Evolutionary conservation across 2,113 vertebrate species (phyloP), one percentile per base, ranked within the genome.

Genomic region (Ciconia maguari): DNA sequence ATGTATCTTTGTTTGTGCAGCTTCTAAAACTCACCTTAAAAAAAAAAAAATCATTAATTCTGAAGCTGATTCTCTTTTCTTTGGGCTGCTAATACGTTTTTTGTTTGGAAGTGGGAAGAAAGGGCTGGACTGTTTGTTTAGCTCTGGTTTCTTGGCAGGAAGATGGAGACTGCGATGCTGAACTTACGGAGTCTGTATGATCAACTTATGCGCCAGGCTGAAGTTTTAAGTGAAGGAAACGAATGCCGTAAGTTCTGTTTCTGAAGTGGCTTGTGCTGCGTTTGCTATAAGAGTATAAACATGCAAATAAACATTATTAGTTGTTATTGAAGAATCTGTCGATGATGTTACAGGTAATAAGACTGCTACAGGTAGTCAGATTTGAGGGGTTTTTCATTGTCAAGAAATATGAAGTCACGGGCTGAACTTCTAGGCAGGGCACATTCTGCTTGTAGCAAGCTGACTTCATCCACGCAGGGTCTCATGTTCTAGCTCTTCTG

Each of bases 201-300:
- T 38, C 98, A 98, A 58, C 96, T 99, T 64, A 89, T 97, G 52
- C 98, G 96, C 38, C 99, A 99, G 58, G 97, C 98, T 46, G 99
- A 99, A 65, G 80, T 98, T 38, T 98, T 99, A 78, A 99, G 97
- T 61, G 99, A 99, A 82, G 98, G 98, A 54, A 97, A 98, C 42
- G 99, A 99, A 87, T 98, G 96, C 75, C 98, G 99, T 99, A 97
- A 99, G 99, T 99, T 92, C 85, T 89, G 29, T 5, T 20, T 12
- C 60, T 51, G 64, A 12, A 36, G 29, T 2, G 52, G 32, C 11
- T 18, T 34, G 58, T 41, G 52, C n/a, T 60, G 30, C 13, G 29
- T 58, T 32, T 68, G 57, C 77, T 55, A 9, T 22, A 20, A 36
- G n/a, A 27, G 8, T 3, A 10, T 8, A 57, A 64, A 36, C 24